phyloP scores from a whole-genome alignment of 2,888 invertebrate species.

The Camptogramma bilineatum region DNA sequence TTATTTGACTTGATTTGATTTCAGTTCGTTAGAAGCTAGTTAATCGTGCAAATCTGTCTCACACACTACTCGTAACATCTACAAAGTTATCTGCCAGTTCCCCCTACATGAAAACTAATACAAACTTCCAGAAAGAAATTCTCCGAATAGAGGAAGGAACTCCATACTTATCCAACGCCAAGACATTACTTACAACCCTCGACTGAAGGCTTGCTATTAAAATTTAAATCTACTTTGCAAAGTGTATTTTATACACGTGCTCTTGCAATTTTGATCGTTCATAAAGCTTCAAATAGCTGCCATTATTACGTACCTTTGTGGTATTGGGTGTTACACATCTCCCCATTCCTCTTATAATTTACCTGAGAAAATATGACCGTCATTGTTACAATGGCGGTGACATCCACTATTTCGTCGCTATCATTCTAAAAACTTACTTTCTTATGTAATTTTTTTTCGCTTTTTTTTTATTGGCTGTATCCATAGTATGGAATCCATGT shows the following conservation, averaged over 20 bases:
- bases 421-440: no score
- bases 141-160: constrained; percentile 50
- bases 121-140: constrained; percentile 37
- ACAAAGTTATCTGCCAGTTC: background rate
- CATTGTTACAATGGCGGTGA: background rate
- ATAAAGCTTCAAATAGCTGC: constrained; percentile 81
- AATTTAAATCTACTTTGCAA: constrained; percentile 86
- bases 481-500: no score
- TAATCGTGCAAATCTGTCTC: background rate
- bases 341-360: constrained; percentile 64
- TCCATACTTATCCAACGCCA: constrained; percentile 78
- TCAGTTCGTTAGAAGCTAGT: no score
- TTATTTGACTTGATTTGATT: no score
- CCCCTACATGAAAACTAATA: no score
- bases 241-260: constrained; percentile 85
- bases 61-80: background rate
- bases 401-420: no score
- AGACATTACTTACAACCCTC: constrained; percentile 82
- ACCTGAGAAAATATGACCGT: background rate
- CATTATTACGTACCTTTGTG: constrained; percentile 82
- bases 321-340: constrained; percentile 80
- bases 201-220: constrained; percentile 84
- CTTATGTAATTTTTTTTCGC: background rate
- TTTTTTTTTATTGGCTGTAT: no score
- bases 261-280: constrained; percentile 85